Conservation (phyloP, 2,113 vertebrate species). For the Rutilus rutilus region DNA sequence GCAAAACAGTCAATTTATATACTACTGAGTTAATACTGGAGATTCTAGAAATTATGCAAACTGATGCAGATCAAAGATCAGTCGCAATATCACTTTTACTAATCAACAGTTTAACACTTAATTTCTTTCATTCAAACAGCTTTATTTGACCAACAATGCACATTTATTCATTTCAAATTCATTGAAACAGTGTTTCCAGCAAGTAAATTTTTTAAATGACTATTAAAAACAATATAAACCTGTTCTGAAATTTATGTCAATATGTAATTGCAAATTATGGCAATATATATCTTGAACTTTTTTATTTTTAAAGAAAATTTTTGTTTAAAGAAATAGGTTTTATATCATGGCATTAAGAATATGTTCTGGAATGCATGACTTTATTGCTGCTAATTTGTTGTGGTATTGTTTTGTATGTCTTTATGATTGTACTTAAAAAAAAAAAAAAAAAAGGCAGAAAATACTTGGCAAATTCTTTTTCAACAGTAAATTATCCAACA, state of each 20-base stretch:
- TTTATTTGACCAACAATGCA: background rate
- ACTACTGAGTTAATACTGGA: background rate
- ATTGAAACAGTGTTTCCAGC: background rate
- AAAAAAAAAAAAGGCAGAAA: background rate
- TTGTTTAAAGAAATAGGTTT: background rate
- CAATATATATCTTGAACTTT: background rate
- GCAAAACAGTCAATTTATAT: background rate
- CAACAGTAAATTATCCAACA: background rate
- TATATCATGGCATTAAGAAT: background rate
- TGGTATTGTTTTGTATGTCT: background rate
- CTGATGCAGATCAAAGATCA: background rate
- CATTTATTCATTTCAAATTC: background rate
- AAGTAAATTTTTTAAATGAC: background rate
- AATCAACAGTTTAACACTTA: background rate
- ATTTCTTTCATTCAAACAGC: background rate
- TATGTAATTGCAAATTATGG: background rate
- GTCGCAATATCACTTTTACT: background rate
- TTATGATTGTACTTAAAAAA: background rate
- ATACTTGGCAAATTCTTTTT: background rate
- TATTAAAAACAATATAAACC: background rate
- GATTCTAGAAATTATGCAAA: background rate
- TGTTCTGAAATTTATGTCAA: no score
- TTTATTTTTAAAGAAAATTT: background rate
- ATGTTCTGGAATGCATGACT: background rate
- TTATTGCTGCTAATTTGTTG: background rate